phyloP scores from a whole-genome alignment of 2,888 invertebrate genomes.

The Caenorhabditis angaria region DNA sequence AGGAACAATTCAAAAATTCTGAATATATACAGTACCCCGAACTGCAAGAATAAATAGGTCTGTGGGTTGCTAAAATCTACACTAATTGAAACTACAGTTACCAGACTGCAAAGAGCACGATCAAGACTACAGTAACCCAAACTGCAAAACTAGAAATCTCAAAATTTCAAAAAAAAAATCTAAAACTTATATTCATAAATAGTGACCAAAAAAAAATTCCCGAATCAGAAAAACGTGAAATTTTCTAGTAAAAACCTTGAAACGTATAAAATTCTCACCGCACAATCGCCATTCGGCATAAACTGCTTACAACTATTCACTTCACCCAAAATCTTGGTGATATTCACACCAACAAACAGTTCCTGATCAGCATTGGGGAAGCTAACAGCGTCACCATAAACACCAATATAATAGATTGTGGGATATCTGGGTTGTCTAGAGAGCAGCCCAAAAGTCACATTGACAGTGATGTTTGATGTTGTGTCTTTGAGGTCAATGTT shows the following conservation, averaged over 20 bases:
- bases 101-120: too few relatives aligned
- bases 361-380: constrained; percentile 56
- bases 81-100: too few relatives aligned
- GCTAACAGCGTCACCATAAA: constrained; percentile 61
- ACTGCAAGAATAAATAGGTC: too few relatives aligned
- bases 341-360: constrained; percentile 61
- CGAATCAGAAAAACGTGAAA: neutral
- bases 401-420: constrained; percentile 62
- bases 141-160: too few relatives aligned
- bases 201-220: too few relatives aligned
- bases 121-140: too few relatives aligned
- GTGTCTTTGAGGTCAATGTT: constrained; percentile 37
- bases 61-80: too few relatives aligned
- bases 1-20: too few relatives aligned
- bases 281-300: constrained; percentile 41
- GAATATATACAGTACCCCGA: too few relatives aligned
- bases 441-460: constrained; percentile 60
- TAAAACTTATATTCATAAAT: too few relatives aligned
- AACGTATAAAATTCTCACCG: constrained; percentile 39
- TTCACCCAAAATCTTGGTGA: constrained; percentile 56
- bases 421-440: constrained; percentile 37
- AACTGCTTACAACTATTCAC: constrained; percentile 54
- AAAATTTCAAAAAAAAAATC: too few relatives aligned
- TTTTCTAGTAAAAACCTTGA: too few relatives aligned
- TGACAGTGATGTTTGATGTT: constrained; percentile 50